A percentile compares a stretch with the other conserved stretches of the same genome.
Evolutionary conservation across 2,888 invertebrate species (phyloP).

Genomic region (Mythimna pallens): DNA sequence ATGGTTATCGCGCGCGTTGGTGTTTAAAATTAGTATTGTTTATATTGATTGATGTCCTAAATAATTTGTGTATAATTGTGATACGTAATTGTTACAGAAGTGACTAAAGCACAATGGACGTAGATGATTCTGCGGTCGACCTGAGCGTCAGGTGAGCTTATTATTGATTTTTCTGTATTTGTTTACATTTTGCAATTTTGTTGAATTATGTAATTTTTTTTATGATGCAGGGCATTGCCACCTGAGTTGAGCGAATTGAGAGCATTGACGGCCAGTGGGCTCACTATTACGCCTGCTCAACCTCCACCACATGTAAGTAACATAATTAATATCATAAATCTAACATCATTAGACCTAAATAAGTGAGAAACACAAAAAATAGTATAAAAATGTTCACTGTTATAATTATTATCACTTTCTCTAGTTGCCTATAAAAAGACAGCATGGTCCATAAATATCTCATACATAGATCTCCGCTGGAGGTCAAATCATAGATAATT

Average conservation of each 20-base stretch:
- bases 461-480: constrained; percentile 32
- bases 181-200: constrained; percentile 51
- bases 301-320: constrained; percentile 89
- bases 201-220: constrained; percentile 67
- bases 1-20: constrained; percentile 28
- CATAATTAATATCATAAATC: background rate
- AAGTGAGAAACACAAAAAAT: background rate
- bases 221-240: constrained; percentile 82
- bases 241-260: constrained; percentile 90
- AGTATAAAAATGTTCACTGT: background rate
- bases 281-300: constrained; percentile 92
- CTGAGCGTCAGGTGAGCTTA: constrained; percentile 94
- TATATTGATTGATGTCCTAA: constrained; percentile 69
- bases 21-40: constrained; percentile 59
- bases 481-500: constrained; percentile 42
- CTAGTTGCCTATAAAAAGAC: background rate
- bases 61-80: constrained; percentile 66
- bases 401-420: constrained; percentile 27
- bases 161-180: constrained; percentile 46
- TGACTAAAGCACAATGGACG: constrained; percentile 93
- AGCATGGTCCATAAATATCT: constrained; percentile 22
- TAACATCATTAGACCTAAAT: background rate
- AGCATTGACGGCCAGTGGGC: constrained; percentile 91
- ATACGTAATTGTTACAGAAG: constrained; percentile 75
- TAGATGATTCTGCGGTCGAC: constrained; percentile 97